A percentile compares a stretch with the other conserved stretches of the same genome.
These are phyloP conservation scores for Spilogale gracilis DNA, from an alignment of 2,113 vertebrate genomes.

Conservation along the genomic window DNA sequence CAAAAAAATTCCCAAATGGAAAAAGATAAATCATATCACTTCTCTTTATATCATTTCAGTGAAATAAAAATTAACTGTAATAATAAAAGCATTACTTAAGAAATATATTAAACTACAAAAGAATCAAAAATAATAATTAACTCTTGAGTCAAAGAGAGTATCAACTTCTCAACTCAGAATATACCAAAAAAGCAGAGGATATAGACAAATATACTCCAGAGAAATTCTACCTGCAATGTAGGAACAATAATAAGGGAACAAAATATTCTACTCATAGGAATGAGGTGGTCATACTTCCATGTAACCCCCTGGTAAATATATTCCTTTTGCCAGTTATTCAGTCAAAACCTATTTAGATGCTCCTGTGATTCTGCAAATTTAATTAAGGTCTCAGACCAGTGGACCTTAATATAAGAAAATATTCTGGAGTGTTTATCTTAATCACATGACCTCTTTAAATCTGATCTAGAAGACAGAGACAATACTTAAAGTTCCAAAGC, in stretches of 20 bases:
- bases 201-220: background rate
- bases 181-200: background rate
- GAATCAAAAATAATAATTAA: background rate
- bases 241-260: background rate
- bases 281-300: background rate
- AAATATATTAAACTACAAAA: background rate
- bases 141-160: background rate
- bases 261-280: background rate
- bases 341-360: background rate
- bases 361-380: background rate
- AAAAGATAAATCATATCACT: slow-evolving; percentile 46
- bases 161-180: slow-evolving; percentile 11
- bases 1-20: slow-evolving; percentile 52
- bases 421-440: background rate
- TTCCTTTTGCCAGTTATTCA: background rate
- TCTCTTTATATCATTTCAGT: slow-evolving; percentile 34
- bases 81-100: slow-evolving; percentile 36
- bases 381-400: background rate
- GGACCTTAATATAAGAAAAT: background rate
- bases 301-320: background rate
- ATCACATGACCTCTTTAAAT: background rate
- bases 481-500: background rate
- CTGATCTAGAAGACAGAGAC: background rate
- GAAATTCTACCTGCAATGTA: background rate
- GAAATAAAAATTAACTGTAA: slow-evolving; percentile 70